Evolutionary conservation across 2,888 invertebrate species (phyloP), one percentile per base, ranked within the genome.

Genomic region (Calameuta idolon): DNA sequence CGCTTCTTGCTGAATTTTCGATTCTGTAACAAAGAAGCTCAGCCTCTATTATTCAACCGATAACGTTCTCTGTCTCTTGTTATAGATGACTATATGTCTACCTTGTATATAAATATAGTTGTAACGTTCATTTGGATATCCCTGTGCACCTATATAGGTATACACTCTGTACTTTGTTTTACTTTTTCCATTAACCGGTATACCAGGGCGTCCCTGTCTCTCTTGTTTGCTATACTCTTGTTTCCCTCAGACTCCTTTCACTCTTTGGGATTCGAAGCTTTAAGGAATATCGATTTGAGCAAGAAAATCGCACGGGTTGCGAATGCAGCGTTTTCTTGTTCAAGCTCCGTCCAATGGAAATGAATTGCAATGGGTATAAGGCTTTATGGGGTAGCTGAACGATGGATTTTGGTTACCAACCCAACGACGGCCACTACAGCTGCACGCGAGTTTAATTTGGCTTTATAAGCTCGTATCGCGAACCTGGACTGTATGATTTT

Each of bases 211-310:
- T 55, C 23, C 23, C 4, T 55, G 23, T 23, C 23, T 55, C 55
- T 69, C 71, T 76, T 77, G 34, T 37, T 77, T 34, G 71, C 34
- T n/a, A 4, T 33, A 12, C 31, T 31, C 9, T 1, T n/a, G n/a
- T n/a, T 9, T 33, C 5, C 0, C 23, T 12, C 31, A 31, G 34
- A 71, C 9, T 12, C 71, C 0, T 34, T 31, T 34, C 5, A 11
- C 31, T 31, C 71, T 33, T 3, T 31, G 33, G 71, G 71, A 71
- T 71, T 15, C 71, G 40, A 34, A 77, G 76, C 81, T 75, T 82
- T 80, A 83, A 82, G 80, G 79, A 83, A 85, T 86, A 87, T 85
- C 80, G 85, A 87, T 86, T 87, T 73, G 80, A 76, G 76, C 75
- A 79, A 80, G 75, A 78, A 77, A 79, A 82, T 81, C 78, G 76